These are phyloP conservation scores for Malacosoma neustria DNA, from an alignment of 2,888 invertebrate genomes.

Conservation along the genomic window DNA sequence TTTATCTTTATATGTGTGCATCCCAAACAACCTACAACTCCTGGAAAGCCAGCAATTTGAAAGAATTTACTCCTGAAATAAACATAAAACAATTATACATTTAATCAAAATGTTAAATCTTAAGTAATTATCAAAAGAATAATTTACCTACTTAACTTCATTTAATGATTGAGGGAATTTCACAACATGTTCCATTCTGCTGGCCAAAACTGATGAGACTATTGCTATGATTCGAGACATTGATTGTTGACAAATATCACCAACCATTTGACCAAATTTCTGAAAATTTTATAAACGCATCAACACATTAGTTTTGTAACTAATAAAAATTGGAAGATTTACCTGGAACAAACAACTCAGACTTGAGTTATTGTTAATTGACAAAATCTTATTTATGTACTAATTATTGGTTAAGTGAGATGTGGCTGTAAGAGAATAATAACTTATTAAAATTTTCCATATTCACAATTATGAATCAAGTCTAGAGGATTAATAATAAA, in stretches of 20 bases:
- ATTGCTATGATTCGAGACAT: slow-evolving; percentile 11
- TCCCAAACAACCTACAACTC: slow-evolving; percentile 14
- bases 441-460: too few relatives aligned
- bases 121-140: neutral
- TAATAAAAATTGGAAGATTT: too few relatives aligned
- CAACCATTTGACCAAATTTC: slow-evolving; percentile 11
- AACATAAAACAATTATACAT: neutral
- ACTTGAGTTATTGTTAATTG: too few relatives aligned
- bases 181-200: slow-evolving; percentile 1
- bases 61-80: slow-evolving; percentile 10
- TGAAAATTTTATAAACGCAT: slow-evolving; percentile 1
- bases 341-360: too few relatives aligned
- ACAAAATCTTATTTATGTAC: too few relatives aligned
- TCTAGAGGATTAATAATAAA: too few relatives aligned
- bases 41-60: slow-evolving; percentile 12
- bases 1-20: slow-evolving; percentile 19
- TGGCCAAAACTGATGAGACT: slow-evolving; percentile 12
- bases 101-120: neutral
- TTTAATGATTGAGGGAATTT: slow-evolving; percentile 9
- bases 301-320: too few relatives aligned
- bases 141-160: slow-evolving; percentile 5
- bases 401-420: too few relatives aligned
- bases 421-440: too few relatives aligned
- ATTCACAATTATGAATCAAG: too few relatives aligned
- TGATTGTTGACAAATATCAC: slow-evolving; percentile 15